phyloP scores from a whole-genome alignment of 2,797 vertebrate species.

The Linurgus olivaceus region DNA sequence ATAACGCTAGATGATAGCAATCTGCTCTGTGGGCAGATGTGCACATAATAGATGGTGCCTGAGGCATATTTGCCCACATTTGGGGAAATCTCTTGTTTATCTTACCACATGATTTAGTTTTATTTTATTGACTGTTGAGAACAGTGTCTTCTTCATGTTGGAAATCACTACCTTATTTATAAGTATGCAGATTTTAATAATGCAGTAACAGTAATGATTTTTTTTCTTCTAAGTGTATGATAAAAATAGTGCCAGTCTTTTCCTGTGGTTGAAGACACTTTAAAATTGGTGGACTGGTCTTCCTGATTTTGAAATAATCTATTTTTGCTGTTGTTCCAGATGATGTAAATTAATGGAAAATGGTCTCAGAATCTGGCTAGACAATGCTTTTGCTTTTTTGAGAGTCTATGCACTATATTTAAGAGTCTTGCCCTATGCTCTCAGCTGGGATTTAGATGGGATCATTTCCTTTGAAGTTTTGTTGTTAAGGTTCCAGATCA shows the following conservation, averaged over 20 bases:
- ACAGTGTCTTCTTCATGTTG: neutral
- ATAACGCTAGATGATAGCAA: neutral
- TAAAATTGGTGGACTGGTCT: neutral
- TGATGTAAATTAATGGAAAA: neutral
- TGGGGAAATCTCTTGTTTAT: neutral
- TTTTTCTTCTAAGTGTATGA: neutral
- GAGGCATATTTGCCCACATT: neutral
- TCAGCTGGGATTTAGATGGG: neutral
- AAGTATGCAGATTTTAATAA: slow-evolving; percentile 25
- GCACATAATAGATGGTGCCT: neutral
- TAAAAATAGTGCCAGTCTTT: neutral
- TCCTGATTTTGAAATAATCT: neutral
- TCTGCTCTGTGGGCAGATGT: neutral
- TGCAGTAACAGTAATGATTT: neutral
- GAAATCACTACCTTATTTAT: neutral
- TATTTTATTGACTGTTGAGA: neutral
- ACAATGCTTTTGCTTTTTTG: neutral
- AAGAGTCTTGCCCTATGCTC: neutral
- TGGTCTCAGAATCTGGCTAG: neutral
- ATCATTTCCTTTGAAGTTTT: slow-evolving; percentile 24
- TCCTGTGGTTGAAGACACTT: neutral
- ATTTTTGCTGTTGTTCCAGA: neutral
- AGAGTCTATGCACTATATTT: neutral
- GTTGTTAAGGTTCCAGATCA: neutral
- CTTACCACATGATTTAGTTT: neutral